These are phyloP conservation scores for Papilio helenus DNA, from an alignment of 1,140 invertebrate species.

Conservation along the genomic window DNA sequence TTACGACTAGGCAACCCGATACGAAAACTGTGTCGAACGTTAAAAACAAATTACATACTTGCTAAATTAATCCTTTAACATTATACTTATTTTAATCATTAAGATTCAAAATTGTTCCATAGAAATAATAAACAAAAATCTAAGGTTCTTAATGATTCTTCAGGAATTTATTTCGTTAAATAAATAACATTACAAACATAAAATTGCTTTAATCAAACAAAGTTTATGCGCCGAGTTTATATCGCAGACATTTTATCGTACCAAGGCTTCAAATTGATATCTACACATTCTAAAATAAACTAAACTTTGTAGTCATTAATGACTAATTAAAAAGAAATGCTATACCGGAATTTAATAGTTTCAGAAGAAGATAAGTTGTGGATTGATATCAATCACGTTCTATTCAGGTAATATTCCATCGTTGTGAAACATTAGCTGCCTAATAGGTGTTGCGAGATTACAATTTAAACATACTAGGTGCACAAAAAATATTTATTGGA, in stretches of 20 bases:
- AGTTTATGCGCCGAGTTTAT: neutral
- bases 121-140: too few relatives aligned
- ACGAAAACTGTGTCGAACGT: neutral
- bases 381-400: constrained; percentile 18
- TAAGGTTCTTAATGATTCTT: neutral
- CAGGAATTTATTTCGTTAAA: constrained; percentile 1
- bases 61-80: too few relatives aligned
- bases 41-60: neutral
- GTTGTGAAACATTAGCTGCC: neutral
- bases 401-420: constrained; percentile 15
- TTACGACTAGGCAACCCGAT: neutral
- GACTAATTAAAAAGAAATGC: constrained; percentile 18
- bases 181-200: neutral
- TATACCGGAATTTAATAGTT: constrained; percentile 12
- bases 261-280: constrained; percentile 10
- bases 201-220: neutral
- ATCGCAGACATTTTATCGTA: constrained; percentile 16
- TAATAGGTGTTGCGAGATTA: neutral
- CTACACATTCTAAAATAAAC: constrained; percentile 19
- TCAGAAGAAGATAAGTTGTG: constrained; percentile 18
- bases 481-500: neutral
- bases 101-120: too few relatives aligned
- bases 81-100: neutral
- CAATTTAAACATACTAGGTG: neutral
- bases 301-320: neutral